Conservation (phyloP, 2,797 vertebrate genomes). For the Cyprinodon diabolis region DNA sequence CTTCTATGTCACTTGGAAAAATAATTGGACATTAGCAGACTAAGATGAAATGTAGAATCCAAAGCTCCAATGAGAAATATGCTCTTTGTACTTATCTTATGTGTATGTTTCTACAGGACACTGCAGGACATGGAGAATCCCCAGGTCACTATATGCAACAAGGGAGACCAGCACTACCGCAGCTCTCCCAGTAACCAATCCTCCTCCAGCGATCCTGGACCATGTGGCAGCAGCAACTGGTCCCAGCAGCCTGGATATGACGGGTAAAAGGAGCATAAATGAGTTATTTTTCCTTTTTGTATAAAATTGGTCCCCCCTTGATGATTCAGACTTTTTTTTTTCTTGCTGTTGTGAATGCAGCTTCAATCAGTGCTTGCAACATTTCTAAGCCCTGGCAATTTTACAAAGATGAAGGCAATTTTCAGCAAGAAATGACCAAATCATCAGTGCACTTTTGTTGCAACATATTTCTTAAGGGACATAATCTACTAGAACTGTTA, state of each 20-base stretch:
- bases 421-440: slow-evolving; percentile 57
- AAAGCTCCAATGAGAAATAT: neutral
- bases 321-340: slow-evolving; percentile 24
- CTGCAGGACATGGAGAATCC: slow-evolving; percentile 72
- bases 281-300: slow-evolving; percentile 14
- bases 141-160: slow-evolving; percentile 67
- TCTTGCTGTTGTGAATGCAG: slow-evolving; percentile 46
- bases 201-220: slow-evolving; percentile 95
- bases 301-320: slow-evolving; percentile 6
- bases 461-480: slow-evolving; percentile 23
- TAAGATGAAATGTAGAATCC: neutral
- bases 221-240: slow-evolving; percentile 90
- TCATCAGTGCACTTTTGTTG: slow-evolving; percentile 39
- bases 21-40: neutral
- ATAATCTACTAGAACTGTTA: slow-evolving; percentile 32
- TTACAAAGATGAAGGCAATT: slow-evolving; percentile 61
- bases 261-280: slow-evolving; percentile 76
- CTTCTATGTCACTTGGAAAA: neutral
- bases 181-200: slow-evolving; percentile 98
- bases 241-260: slow-evolving; percentile 92
- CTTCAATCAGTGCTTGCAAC: slow-evolving; percentile 49
- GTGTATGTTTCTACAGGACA: slow-evolving; percentile 48
- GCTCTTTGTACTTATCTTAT: neutral
- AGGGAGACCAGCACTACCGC: slow-evolving; percentile 86
- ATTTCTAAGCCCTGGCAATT: slow-evolving; percentile 58